Conservation (phyloP, 2,888 invertebrate genomes). For the Trypoxylon attenuatum region DNA sequence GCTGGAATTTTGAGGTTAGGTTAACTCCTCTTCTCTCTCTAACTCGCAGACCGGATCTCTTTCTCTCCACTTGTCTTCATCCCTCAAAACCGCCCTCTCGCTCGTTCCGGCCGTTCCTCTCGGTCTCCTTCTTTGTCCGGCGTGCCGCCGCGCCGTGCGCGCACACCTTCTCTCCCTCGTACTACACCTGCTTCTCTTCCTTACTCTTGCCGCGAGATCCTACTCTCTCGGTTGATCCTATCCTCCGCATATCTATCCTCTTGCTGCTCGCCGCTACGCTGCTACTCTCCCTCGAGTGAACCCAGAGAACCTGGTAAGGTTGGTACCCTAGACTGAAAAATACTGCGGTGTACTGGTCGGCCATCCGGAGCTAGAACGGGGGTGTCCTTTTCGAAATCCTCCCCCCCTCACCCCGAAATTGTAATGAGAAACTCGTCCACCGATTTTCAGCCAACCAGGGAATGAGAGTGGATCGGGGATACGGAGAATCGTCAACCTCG, state of each 20-base stretch:
- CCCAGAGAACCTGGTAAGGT: constrained; percentile 58
- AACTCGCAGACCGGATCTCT: constrained; percentile 12
- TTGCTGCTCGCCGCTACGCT: constrained; percentile 33
- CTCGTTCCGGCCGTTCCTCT: constrained; percentile 22
- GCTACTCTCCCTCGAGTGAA: constrained; percentile 56
- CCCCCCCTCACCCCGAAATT: too few species aligned
- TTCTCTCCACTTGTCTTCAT: neutral
- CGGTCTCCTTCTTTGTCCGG: constrained; percentile 23
- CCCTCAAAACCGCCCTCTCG: constrained; percentile 17
- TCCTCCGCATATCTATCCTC: constrained; percentile 37
- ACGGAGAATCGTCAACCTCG: constrained; percentile 5
- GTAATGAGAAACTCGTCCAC: constrained; percentile 58
- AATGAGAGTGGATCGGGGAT: neutral
- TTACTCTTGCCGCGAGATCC: neutral
- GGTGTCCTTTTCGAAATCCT: constrained; percentile 66
- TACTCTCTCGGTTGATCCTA: constrained; percentile 26
- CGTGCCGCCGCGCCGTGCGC: constrained; percentile 22
- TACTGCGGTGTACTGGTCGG: constrained; percentile 68
- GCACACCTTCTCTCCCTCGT: constrained; percentile 29
- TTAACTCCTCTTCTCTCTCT: constrained; percentile 59
- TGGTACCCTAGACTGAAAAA: constrained; percentile 70
- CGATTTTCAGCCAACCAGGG: constrained; percentile 48
- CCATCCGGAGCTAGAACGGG: constrained; percentile 13
- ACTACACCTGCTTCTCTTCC: constrained; percentile 11
- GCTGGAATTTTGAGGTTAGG: constrained; percentile 72